Evolutionary conservation across 2,797 vertebrate genomes (phyloP), one percentile per base, ranked within the genome.

Genomic region (Poecilia wingei): DNA sequence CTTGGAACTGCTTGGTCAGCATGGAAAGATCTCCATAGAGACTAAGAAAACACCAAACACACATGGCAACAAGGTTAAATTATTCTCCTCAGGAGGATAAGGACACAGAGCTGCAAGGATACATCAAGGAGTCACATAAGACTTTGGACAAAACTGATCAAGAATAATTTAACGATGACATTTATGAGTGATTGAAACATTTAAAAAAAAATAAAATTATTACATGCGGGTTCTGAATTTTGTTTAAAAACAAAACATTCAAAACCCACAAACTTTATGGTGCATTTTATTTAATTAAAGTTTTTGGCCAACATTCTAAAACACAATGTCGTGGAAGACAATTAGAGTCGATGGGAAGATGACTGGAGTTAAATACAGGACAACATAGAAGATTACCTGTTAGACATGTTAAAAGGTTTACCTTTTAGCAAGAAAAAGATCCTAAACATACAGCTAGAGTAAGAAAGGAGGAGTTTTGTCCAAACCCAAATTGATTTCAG

Each of bases 1-100:
- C 13, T n/a, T 59, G 9, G 1, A 6, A 16, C 28, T 13, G 93
- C 93, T 94, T 94, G 91, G 90, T 89, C 93, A 87, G 89, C 82
- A 90, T 88, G 79, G 92, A 85, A 93, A 92, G 77, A 92, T 96
- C 93, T 94, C 96, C 96, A 96, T 96, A 94, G 96, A 94, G 96
- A 97, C 96, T 81, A 91, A 84, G 84, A 94, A 93, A 95, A 94
- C 82, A 75, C 88, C 93, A 94, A 47, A 47, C 14, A 93, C 94
- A 95, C 95, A 95, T 92, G 90, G 78, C 80, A 87, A 90, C 75
- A 88, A 84, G 86, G 85, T 82, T 89, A 89, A 91, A 88, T 85
- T 20, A 57, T 83, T 87, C 91, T 88, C 81, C 90, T 89, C 57
- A n/a, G 70, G 71, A 39, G 72, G 70, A 93, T 89, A 93, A 92